Evolutionary conservation across 2,113 vertebrate genomes (phyloP).

Genomic region (Dasypus novemcinctus): DNA sequence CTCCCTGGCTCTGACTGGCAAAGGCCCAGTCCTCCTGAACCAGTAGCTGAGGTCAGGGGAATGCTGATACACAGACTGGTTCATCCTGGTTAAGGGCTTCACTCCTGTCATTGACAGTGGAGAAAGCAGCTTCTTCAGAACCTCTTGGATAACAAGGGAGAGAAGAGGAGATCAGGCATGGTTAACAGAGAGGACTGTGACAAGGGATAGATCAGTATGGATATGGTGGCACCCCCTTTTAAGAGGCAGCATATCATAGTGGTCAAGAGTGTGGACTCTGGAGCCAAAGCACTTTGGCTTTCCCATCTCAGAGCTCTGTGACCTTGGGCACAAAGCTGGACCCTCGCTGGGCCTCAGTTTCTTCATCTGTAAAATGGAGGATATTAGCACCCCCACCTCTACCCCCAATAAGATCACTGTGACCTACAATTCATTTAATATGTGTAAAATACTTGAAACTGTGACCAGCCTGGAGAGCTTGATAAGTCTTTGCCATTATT

Average conservation of each 20-base stretch:
- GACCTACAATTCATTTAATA: background rate
- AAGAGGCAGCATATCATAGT: background rate
- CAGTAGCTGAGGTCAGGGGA: background rate
- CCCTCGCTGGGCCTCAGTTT: background rate
- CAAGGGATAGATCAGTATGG: background rate
- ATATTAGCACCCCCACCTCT: background rate
- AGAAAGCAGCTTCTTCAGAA: background rate
- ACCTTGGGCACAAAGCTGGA: background rate
- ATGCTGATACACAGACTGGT: background rate
- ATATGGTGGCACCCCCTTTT: background rate
- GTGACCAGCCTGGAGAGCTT: background rate
- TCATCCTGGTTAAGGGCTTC: background rate
- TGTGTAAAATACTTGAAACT: background rate
- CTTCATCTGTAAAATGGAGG: background rate
- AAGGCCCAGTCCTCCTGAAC: background rate
- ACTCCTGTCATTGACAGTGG: background rate
- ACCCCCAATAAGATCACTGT: background rate
- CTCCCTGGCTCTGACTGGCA: background rate
- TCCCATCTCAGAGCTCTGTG: background rate
- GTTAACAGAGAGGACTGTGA: background rate
- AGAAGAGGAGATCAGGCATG: background rate
- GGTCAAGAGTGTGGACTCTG: background rate
- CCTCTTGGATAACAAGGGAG: background rate
- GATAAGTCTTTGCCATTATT: background rate
- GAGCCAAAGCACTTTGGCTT: background rate